Percentiles rank a stretch among this genome's conserved stretches.
These are phyloP conservation scores for Physella acuta DNA, from an alignment of 1,140 invertebrate genomes.

Conservation along the genomic window DNA sequence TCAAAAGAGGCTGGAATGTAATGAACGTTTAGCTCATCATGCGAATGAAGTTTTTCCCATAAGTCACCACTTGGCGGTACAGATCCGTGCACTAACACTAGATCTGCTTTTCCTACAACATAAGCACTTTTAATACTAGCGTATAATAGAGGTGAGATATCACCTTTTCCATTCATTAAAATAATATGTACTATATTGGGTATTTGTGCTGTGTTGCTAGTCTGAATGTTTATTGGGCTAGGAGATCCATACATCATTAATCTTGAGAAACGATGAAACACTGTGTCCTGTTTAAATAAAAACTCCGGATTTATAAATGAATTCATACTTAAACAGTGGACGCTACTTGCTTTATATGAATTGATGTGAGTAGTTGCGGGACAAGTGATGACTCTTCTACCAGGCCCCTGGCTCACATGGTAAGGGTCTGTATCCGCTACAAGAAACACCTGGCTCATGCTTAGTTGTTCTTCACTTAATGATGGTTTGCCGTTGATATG, in stretches of 20 bases:
- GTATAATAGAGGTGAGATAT: slow-evolving; percentile 10
- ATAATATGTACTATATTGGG: slow-evolving; percentile 23
- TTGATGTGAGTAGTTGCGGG: neutral
- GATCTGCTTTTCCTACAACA: slow-evolving; percentile 14
- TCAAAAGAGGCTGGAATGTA: neutral
- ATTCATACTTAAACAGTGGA: slow-evolving; percentile 12
- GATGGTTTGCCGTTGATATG: neutral
- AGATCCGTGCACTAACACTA: slow-evolving; percentile 10
- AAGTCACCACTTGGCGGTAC: neutral
- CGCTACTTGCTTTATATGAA: neutral
- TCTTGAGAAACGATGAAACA: slow-evolving; percentile 12
- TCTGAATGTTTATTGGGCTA: neutral
- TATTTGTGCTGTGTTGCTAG: neutral
- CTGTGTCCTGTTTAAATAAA: neutral
- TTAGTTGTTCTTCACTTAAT: neutral
- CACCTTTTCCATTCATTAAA: slow-evolving; percentile 1
- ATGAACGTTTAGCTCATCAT: slow-evolving; percentile 8
- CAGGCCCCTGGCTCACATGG: slow-evolving; percentile 12
- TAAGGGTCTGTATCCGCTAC: slow-evolving; percentile 10
- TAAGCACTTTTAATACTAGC: slow-evolving; percentile 24
- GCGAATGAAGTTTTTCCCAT: neutral
- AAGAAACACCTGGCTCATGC: slow-evolving; percentile 15
- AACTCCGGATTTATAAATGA: slow-evolving; percentile 2
- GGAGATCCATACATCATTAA: slow-evolving; percentile 3
- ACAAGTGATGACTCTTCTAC: slow-evolving; percentile 5